Base-by-base conservation (phyloP, 1,140 invertebrate species). In the Nebria ingens region DNA sequence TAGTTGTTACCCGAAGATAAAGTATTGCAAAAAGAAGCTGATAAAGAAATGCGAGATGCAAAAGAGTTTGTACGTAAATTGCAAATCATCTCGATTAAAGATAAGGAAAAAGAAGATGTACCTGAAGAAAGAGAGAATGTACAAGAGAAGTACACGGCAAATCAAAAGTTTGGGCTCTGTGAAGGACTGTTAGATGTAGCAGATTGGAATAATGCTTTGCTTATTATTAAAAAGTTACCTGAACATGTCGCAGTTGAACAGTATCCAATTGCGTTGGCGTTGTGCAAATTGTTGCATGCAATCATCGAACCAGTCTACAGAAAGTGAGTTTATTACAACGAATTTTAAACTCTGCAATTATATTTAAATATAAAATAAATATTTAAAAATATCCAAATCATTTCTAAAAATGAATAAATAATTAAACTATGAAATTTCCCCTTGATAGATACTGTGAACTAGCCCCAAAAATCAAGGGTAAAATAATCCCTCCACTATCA, bases 91-190 rank as follows among this genome's bases (percentile, higher is more conserved):
- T 87, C 84, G 22, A 87, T 89, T 9, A 89, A 90, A 76, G 81
- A 86, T 62, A 83, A 89, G 58, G 87, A 92, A 58, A 82, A 86
- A 58, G 82, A 87, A 61, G 77, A 76, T 9, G 82, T 86, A 65
- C 79, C 68, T 52, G 79, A 79, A 65, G 85, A 87, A 63, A 82
- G 83, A 61, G 87, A 90, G 61, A 80, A 75, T 65, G 58, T 75
- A 53, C 75, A 81, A 63, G 79, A 83, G 64, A 84, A 87, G 65
- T 86, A 86, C 66, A 73, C 78, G 66, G 77, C 72, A 55, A 98
- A 99, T 76, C 95, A 98, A 72, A 98, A 98, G 70, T 82, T 98
- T 62, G 87, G 91, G 34, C 73, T 99, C 2, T 88, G 89, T 67
- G 89, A 95, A 69, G 92, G 92, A 1, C 69, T 98, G 2, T 68